Conservation (phyloP, 1,140 invertebrate species). For the Chelonus insularis region DNA sequence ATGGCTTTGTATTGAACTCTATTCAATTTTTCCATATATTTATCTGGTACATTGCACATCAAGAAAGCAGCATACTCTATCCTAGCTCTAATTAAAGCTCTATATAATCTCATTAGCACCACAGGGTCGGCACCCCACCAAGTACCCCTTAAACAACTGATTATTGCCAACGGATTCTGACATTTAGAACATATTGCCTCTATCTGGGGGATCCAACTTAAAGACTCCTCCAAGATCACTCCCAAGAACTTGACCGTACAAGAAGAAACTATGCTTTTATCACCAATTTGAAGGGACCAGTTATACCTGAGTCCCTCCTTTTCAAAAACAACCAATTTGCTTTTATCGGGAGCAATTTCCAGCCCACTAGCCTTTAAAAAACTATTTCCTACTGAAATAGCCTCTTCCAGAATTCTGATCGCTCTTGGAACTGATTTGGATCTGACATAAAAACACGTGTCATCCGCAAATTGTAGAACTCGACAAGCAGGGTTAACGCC, state of each 20-base stretch:
- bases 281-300: not conserved
- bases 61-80: slow-evolving; percentile 10
- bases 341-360: not conserved
- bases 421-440: not conserved
- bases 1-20: slow-evolving; percentile 23
- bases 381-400: not conserved
- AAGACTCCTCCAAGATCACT: not conserved
- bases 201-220: not conserved
- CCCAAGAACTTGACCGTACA: not conserved
- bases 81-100: not conserved
- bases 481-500: slow-evolving; percentile 16
- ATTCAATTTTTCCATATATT: no score
- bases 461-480: not conserved
- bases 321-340: not conserved
- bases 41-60: not conserved
- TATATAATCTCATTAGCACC: not conserved
- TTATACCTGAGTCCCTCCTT: not conserved
- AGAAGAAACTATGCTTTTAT: not conserved
- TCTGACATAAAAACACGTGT: not conserved
- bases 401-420: not conserved
- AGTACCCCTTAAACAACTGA: not conserved
- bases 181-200: not conserved
- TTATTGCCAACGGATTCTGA: not conserved
- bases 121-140: slow-evolving; percentile 7
- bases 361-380: not conserved